A percentile compares a stretch with the other conserved stretches of the same genome.
These are phyloP conservation scores for Ambastaia sidthimunki DNA, from an alignment of 2,797 vertebrate species.

Conservation along the genomic window DNA sequence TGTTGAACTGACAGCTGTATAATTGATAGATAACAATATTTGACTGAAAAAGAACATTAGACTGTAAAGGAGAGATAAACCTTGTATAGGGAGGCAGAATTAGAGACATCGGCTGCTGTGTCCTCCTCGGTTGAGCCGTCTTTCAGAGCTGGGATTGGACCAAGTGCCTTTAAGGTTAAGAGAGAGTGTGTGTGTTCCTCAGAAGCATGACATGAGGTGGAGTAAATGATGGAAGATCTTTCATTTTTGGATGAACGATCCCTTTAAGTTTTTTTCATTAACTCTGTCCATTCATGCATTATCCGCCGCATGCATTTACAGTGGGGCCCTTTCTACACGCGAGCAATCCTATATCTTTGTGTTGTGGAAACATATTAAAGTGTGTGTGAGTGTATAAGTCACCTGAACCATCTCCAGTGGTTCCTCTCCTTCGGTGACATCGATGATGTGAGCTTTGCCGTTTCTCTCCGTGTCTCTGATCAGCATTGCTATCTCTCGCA, in stretches of 20 bases:
- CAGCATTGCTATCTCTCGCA: constrained; percentile 77
- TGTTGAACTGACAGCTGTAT: too few relatives aligned
- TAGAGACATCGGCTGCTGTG: constrained; percentile 68
- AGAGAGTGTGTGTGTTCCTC: neutral
- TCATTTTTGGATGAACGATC: neutral
- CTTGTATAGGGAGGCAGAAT: constrained; percentile 75
- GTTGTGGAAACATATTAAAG: constrained; percentile 9
- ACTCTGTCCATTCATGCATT: neutral
- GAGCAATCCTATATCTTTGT: neutral
- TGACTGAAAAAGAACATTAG: too few relatives aligned
- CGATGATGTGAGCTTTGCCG: constrained; percentile 81
- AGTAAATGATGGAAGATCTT: neutral
- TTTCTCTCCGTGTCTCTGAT: constrained; percentile 87
- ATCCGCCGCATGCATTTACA: neutral
- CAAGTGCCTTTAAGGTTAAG: constrained; percentile 71
- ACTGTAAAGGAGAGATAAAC: constrained; percentile 45
- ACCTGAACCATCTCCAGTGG: constrained; percentile 81
- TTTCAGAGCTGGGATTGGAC: constrained; percentile 72
- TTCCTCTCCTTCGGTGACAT: constrained; percentile 83
- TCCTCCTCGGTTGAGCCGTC: constrained; percentile 78
- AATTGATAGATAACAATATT: too few relatives aligned
- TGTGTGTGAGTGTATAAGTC: constrained; percentile 41
- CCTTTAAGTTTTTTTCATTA: too few relatives aligned
- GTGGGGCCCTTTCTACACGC: neutral
- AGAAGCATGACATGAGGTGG: too few relatives aligned